A percentile compares a stretch with the other conserved stretches of the same genome.
These are phyloP conservation scores for Mycteria americana DNA, from an alignment of 2,797 vertebrate genomes.

Conservation along the genomic window DNA sequence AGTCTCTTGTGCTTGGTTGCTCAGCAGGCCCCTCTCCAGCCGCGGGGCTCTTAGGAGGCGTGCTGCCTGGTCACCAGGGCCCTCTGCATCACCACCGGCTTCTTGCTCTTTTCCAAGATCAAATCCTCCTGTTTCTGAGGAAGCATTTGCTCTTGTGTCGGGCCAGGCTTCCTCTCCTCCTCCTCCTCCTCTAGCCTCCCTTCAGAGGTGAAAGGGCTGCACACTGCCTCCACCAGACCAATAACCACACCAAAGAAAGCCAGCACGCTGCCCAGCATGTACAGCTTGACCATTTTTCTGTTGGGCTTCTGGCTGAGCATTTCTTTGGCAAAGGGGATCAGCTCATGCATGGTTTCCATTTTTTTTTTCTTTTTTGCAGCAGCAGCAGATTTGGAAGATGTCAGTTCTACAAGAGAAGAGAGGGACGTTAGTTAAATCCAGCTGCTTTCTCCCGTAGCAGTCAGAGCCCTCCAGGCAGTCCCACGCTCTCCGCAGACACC, in stretches of 20 bases:
- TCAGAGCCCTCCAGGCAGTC: neutral
- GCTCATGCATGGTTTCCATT: conserved; percentile 85
- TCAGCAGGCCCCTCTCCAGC: neutral
- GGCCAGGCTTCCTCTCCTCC: neutral
- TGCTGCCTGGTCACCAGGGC: conserved; percentile 75
- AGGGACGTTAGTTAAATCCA: neutral
- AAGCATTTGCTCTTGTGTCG: neutral
- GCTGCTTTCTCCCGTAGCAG: fast-evolving
- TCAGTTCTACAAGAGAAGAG: neutral
- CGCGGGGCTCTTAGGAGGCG: conserved; percentile 73
- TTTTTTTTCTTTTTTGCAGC: no score
- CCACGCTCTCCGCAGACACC: neutral
- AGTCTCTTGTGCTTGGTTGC: neutral
- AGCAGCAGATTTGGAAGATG: neutral
- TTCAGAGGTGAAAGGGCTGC: conserved; percentile 78
- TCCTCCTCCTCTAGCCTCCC: conserved; percentile 60
- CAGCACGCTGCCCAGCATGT: conserved; percentile 87
- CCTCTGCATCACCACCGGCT: neutral
- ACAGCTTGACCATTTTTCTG: conserved; percentile 85
- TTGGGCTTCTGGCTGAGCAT: conserved; percentile 81
- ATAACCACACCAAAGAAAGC: conserved; percentile 83
- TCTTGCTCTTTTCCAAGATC: conserved; percentile 45
- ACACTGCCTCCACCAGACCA: conserved; percentile 82
- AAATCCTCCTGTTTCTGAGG: conserved; percentile 3
- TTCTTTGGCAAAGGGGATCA: conserved; percentile 87